phyloP scores from a whole-genome alignment of 2,113 vertebrate species.

The Grus americana region DNA sequence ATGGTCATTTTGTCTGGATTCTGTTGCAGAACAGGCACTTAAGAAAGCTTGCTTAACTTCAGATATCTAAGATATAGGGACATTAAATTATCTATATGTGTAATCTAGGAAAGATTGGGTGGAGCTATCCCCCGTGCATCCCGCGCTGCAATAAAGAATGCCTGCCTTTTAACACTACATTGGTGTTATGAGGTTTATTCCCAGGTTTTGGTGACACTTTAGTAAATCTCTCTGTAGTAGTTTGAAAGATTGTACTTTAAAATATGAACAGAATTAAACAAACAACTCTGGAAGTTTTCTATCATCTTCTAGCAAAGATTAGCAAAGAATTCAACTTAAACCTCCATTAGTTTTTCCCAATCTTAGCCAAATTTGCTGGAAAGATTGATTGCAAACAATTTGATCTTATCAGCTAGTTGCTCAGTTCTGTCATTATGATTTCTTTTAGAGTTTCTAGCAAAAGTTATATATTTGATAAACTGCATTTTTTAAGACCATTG shows the following conservation, averaged over 20 bases:
- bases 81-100: not conserved
- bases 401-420: not conserved
- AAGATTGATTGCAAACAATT: not conserved
- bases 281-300: not conserved
- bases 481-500: not conserved
- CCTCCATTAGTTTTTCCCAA: not conserved
- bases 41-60: not conserved
- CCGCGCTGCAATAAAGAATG: no score
- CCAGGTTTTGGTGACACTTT: not conserved
- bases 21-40: not conserved
- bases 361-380: not conserved
- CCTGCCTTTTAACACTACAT: no score
- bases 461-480: not conserved
- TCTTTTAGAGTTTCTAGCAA: not conserved
- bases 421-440: not conserved
- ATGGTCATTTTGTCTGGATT: not conserved
- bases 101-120: not conserved
- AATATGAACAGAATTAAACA: not conserved
- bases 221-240: not conserved
- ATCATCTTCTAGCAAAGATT: not conserved
- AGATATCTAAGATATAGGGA: not conserved
- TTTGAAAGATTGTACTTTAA: not conserved
- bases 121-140: no score
- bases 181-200: no score
- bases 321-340: not conserved